These are phyloP conservation scores for Galemys pyrenaicus DNA, from an alignment of 2,113 vertebrate genomes.

Conservation along the genomic window DNA sequence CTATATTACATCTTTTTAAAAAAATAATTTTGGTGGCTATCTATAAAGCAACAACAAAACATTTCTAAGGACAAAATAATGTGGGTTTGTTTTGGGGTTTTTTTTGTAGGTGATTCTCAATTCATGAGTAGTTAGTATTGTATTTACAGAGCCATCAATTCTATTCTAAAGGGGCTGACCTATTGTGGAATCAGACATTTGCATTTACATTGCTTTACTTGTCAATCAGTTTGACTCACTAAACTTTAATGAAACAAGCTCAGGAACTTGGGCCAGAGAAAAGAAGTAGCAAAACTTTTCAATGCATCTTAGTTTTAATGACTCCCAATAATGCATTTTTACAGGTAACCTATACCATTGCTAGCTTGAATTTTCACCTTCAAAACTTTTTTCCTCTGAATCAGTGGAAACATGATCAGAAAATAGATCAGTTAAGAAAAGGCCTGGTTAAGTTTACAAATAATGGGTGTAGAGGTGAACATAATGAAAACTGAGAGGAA, in stretches of 20 bases:
- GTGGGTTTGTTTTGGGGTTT: neutral
- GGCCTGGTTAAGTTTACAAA: neutral
- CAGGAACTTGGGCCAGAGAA: neutral
- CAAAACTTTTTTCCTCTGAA: neutral
- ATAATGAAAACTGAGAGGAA: neutral
- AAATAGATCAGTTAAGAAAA: slow-evolving; percentile 27
- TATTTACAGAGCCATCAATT: slow-evolving; percentile 52
- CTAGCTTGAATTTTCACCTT: neutral
- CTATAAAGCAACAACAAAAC: slow-evolving; percentile 32
- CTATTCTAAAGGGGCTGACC: neutral
- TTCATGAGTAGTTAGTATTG: slow-evolving; percentile 5
- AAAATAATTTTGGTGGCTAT: slow-evolving; percentile 40
- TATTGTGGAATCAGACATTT: slow-evolving; percentile 42
- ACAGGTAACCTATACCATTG: neutral
- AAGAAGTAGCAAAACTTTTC: slow-evolving; percentile 15
- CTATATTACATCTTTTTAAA: slow-evolving; percentile 38
- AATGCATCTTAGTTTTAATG: neutral
- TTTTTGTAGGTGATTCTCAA: slow-evolving; percentile 11
- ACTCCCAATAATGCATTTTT: neutral
- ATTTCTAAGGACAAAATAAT: slow-evolving; percentile 45
- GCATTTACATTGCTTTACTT: slow-evolving; percentile 61
- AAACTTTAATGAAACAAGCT: slow-evolving; percentile 56
- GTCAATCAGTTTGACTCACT: slow-evolving; percentile 58
- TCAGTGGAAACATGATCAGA: neutral
- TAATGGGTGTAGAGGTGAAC: neutral